These are phyloP conservation scores for Rhipidura dahli DNA, from an alignment of 2,113 vertebrate genomes.

Conservation along the genomic window DNA sequence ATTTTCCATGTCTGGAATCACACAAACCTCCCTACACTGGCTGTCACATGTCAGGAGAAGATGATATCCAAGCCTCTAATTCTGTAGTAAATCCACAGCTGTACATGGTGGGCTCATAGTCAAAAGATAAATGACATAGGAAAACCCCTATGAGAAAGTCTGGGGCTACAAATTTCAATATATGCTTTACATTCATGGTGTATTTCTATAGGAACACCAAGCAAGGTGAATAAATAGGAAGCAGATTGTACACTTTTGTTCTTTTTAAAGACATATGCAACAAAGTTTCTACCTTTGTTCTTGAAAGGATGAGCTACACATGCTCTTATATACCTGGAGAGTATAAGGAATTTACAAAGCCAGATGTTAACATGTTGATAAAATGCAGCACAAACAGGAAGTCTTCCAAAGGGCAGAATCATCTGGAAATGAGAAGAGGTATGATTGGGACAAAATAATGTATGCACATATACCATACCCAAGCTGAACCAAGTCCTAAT, in stretches of 20 bases:
- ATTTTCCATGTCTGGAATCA: not conserved
- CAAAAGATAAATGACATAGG: not conserved
- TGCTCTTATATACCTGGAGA: not conserved
- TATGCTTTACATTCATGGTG: not conserved
- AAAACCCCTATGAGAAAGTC: not conserved
- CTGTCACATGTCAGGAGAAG: not conserved
- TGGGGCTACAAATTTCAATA: not conserved
- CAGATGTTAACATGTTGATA: slow-evolving; percentile 31
- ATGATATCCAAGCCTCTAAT: not conserved
- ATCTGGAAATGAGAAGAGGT: not conserved
- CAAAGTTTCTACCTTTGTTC: not conserved
- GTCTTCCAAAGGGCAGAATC: not conserved
- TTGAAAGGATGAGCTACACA: not conserved
- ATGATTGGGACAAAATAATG: not conserved
- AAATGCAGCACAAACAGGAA: not conserved
- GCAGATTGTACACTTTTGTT: not conserved
- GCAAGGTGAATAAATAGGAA: not conserved
- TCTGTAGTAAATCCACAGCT: not conserved
- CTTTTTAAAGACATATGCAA: not conserved
- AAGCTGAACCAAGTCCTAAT: not conserved
- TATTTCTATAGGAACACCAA: not conserved
- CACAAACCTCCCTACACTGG: not conserved
- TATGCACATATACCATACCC: not conserved
- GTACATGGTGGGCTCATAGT: not conserved
- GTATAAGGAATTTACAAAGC: slow-evolving; percentile 25